A percentile compares a stretch with the other conserved stretches of the same genome.
Evolutionary conservation across 2,888 invertebrate species (phyloP).

Genomic region (Oxytorus armatus): DNA sequence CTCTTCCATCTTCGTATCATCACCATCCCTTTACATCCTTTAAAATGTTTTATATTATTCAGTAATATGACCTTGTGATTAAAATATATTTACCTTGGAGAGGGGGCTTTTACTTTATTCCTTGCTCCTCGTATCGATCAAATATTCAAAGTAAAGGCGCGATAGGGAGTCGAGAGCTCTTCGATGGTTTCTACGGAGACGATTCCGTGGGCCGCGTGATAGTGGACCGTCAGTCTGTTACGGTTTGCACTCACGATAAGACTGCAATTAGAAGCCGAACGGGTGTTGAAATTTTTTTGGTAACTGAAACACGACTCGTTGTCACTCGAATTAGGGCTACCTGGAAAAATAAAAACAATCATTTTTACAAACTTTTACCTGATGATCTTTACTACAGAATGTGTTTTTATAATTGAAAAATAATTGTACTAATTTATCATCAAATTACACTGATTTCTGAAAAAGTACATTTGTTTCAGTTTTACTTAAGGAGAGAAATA

Average conservation of each 20-base stretch:
- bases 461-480: not conserved
- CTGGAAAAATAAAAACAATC: not conserved
- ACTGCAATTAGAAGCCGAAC: constrained; percentile 27
- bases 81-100: constrained; percentile 31
- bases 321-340: not conserved
- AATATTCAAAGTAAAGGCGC: constrained; percentile 61
- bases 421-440: not conserved
- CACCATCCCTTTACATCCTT: not conserved
- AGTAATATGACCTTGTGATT: constrained; percentile 20
- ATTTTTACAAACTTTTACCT: not conserved
- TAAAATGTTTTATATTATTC: not conserved
- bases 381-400: not conserved
- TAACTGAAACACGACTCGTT: not conserved
- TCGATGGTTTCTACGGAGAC: constrained; percentile 62
- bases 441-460: not conserved
- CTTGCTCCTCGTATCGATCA: constrained; percentile 69
- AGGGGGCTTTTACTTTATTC: constrained; percentile 33
- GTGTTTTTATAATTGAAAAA: not conserved
- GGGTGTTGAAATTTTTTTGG: constrained; percentile 15
- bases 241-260: constrained; percentile 24
- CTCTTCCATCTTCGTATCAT: not conserved
- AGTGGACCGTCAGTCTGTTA: constrained; percentile 40
- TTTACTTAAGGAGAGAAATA: too few relatives aligned
- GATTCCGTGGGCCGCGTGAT: constrained; percentile 41
- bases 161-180: not conserved